Evolutionary conservation across 2,888 invertebrate genomes (phyloP).

Genomic region (Clistopyga incitator): DNA sequence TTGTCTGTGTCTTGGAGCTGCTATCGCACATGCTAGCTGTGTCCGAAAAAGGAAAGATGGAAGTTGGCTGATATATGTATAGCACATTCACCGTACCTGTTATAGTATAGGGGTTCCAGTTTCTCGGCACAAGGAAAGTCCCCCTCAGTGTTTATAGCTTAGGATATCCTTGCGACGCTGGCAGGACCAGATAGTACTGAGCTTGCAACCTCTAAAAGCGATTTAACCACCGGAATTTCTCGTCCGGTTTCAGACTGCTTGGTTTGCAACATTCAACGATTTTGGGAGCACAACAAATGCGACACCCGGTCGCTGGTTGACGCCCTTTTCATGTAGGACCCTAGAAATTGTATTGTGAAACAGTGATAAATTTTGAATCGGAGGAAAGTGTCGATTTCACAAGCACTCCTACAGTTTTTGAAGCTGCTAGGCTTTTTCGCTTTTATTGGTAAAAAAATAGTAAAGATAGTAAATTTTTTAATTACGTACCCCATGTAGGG

Average conservation of each 20-base stretch:
- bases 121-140: constrained; percentile 3
- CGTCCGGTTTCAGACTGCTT: constrained; percentile 42
- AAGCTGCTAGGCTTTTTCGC: neutral
- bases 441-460: neutral
- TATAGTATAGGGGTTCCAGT: constrained; percentile 10
- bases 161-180: constrained; percentile 20
- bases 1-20: neutral
- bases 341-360: neutral
- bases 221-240: constrained; percentile 55
- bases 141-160: constrained; percentile 23
- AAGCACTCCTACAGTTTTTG: neutral
- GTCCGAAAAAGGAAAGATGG: neutral
- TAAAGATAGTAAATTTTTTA: neutral
- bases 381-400: neutral
- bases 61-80: neutral
- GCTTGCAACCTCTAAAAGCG: constrained; percentile 51
- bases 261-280: constrained; percentile 18
- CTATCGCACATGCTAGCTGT: neutral
- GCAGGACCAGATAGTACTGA: constrained; percentile 48
- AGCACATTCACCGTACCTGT: constrained; percentile 16
- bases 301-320: neutral
- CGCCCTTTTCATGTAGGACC: constrained; percentile 58
- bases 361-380: neutral
- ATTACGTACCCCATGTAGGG: too few species aligned
- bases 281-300: constrained; percentile 1